Evolutionary conservation across 2,888 invertebrate genomes (phyloP).

Genomic region (Drymonia ruficornis): DNA sequence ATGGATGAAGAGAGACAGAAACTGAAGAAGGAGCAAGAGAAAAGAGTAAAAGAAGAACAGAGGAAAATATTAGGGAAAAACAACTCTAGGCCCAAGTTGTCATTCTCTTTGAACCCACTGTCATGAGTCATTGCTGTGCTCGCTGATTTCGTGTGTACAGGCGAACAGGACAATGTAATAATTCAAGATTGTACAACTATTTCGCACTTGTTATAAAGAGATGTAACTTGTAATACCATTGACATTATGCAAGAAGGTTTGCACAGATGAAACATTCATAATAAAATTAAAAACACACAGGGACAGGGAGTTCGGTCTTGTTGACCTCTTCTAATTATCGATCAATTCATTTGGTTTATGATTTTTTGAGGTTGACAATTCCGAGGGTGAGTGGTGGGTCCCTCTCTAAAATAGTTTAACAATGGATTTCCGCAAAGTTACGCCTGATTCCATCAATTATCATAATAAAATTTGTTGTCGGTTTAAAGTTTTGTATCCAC

Average conservation of each 20-base stretch:
- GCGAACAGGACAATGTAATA: slow-evolving; percentile 20
- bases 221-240: background rate
- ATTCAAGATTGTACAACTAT: slow-evolving; percentile 9
- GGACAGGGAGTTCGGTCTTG: too few species aligned
- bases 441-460: too few species aligned
- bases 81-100: slow-evolving; percentile 97
- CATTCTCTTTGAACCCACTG: slow-evolving; percentile 94
- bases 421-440: too few species aligned
- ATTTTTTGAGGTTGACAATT: too few species aligned
- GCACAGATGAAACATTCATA: too few species aligned
- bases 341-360: too few species aligned
- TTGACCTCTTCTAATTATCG: too few species aligned
- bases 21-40: slow-evolving; percentile 96
- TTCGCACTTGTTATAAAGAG: slow-evolving; percentile 26
- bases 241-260: slow-evolving; percentile 17
- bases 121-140: slow-evolving; percentile 81
- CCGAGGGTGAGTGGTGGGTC: too few species aligned
- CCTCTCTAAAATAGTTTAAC: too few species aligned
- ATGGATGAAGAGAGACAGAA: slow-evolving; percentile 98
- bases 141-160: slow-evolving; percentile 15
- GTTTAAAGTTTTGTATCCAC: too few species aligned
- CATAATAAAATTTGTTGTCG: too few species aligned
- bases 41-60: slow-evolving; percentile 96
- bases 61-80: slow-evolving; percentile 98
- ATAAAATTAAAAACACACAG: too few species aligned